Evolutionary conservation across 2,797 vertebrate species (phyloP), one percentile per base, ranked within the genome.

Genomic region (Thamnophis elegans): DNA sequence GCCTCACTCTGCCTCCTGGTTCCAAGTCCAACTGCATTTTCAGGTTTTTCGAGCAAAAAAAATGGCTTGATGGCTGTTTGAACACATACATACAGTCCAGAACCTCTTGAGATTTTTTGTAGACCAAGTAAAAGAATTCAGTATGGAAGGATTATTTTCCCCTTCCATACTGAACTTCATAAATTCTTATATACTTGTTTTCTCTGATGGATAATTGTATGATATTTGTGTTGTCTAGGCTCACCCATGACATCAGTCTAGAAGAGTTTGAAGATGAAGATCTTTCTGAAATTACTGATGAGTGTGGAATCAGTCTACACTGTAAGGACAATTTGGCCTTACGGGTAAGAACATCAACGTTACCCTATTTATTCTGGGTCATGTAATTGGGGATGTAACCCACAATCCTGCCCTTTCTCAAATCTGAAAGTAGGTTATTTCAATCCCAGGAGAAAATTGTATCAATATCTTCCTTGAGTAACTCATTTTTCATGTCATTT

Each of bases 201-300:
- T 90, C 88, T 60, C 85, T 78, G 28, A 51, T 90, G 85, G 56
- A 78, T 97, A 95, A 97, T 90, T 8, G 0, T 14, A 0, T 85
- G 28, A 0, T 94, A 94, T 96, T 95, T 59, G 0, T 92, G 90
- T 94, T 92, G 85, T 85, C 93, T 97, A 99, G 99, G 99, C 98
- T 99, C 97, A 99, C 99, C 95, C 99, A 99, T 28, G 99, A 99
- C 97, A 99, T 99, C 97, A 99, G 99, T 95, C 98, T 99, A 91
- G 99, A 99, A 95, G 99, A 99, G 96, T 99, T 99, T 97, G 99
- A 99, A 95, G 99, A 99, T 98, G 99, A 99, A 95, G 99, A 99
- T 97, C 98, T 99, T 95, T 99, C 99, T 0, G 99, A 99, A 98
- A 99, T 99, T 97, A 98, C 98, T 0, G 99, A 99, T 0, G 99